Conservation (phyloP, 1,140 invertebrate genomes). For the Eubasilissa regina region DNA sequence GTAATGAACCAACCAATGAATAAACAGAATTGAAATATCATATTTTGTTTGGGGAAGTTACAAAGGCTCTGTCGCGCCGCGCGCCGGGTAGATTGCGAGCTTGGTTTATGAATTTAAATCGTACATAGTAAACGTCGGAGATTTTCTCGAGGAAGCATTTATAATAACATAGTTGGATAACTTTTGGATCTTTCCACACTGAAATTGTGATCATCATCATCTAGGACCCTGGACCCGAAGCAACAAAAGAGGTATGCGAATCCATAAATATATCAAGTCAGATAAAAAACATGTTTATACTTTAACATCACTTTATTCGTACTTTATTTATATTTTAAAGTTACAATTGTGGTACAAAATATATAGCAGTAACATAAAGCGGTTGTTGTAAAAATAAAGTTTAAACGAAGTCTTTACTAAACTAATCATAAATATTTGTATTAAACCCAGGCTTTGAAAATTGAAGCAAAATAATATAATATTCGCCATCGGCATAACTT, state of each 20-base stretch:
- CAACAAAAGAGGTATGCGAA: not conserved
- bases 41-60: too few relatives aligned
- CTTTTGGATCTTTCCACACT: not conserved
- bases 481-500: not conserved
- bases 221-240: too few relatives aligned
- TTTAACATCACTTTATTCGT: conserved; percentile 29
- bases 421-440: not conserved
- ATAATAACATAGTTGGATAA: not conserved
- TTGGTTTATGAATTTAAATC: too few relatives aligned
- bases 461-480: not conserved
- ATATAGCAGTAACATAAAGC: not conserved
- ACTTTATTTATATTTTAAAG: not conserved
- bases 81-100: too few relatives aligned
- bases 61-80: too few relatives aligned
- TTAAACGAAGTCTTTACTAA: not conserved
- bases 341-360: conserved; percentile 2
- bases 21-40: too few relatives aligned
- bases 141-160: too few relatives aligned
- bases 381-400: not conserved
- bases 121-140: too few relatives aligned
- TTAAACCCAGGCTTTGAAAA: conserved; percentile 4
- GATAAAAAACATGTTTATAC: not conserved
- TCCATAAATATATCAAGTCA: conserved; percentile 2
- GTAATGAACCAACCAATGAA: too few relatives aligned
- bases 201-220: too few relatives aligned